Percentiles rank a stretch among this genome's conserved stretches.
Conservation (phyloP, 2,888 invertebrate genomes). For the Horisme vitalbata region DNA sequence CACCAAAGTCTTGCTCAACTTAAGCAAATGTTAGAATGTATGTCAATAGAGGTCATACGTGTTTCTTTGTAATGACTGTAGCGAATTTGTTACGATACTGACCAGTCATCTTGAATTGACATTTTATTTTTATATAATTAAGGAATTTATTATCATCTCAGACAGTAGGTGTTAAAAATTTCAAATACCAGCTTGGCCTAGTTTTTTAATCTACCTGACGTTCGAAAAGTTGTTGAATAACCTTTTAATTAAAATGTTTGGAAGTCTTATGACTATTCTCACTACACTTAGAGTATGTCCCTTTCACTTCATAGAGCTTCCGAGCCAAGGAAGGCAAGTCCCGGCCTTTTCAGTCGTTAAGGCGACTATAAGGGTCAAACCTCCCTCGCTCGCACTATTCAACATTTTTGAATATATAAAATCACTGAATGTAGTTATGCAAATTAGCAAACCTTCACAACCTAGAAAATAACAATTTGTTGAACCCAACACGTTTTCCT, state of each 20-base stretch:
- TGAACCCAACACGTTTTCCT: too few relatives aligned
- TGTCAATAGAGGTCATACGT: constrained; percentile 5
- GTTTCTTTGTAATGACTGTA: constrained; percentile 6
- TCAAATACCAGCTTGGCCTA: constrained; percentile 12
- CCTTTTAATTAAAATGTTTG: not conserved
- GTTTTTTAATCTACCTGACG: not conserved
- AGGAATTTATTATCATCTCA: constrained; percentile 3
- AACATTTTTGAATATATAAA: too few relatives aligned
- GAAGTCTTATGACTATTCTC: too few relatives aligned
- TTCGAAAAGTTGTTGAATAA: not conserved
- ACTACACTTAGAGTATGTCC: not conserved
- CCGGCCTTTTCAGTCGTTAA: too few relatives aligned
- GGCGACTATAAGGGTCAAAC: too few relatives aligned
- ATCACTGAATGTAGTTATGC: too few relatives aligned
- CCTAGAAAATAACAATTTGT: too few relatives aligned
- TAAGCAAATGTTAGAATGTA: constrained; percentile 10
- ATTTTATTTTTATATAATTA: constrained; percentile 8
- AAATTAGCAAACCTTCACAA: too few relatives aligned
- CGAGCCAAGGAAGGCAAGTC: too few relatives aligned
- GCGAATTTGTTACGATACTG: constrained; percentile 7
- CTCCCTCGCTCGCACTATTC: too few relatives aligned
- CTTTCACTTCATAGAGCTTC: constrained; percentile 4
- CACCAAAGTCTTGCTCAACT: constrained; percentile 13
- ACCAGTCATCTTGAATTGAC: constrained; percentile 16
- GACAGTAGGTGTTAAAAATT: constrained; percentile 9